These are phyloP conservation scores for Isotomurus palustris DNA, from an alignment of 2,888 invertebrate genomes.

Conservation along the genomic window DNA sequence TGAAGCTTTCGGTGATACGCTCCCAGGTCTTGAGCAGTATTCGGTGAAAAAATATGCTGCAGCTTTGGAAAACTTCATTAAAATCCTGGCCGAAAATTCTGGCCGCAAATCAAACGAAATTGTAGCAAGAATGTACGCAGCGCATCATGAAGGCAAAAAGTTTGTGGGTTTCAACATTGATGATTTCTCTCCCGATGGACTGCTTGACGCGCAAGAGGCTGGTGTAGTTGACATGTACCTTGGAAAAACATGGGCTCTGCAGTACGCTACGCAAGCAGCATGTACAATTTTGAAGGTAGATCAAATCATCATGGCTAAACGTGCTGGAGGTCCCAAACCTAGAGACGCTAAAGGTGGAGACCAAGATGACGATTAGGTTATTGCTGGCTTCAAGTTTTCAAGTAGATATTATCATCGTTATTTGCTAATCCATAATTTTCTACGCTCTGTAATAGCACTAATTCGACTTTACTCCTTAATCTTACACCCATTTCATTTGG, in stretches of 20 bases:
- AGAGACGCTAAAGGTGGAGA: conserved; percentile 57
- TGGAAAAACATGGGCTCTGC: conserved; percentile 87
- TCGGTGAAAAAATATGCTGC: conserved; percentile 88
- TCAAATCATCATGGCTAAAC: conserved; percentile 97
- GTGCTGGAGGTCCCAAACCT: conserved; percentile 91
- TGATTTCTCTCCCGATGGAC: conserved; percentile 60
- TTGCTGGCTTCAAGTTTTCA: not conserved
- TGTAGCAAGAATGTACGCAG: conserved; percentile 81
- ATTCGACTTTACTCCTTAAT: conserved; percentile 4
- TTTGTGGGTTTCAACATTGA: conserved; percentile 84
- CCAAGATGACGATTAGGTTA: conserved; percentile 49
- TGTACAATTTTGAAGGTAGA: conserved; percentile 89
- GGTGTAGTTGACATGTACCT: conserved; percentile 78
- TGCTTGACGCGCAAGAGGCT: conserved; percentile 70
- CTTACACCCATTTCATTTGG: too few species aligned
- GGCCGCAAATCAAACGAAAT: conserved; percentile 84
- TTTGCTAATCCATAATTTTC: not conserved
- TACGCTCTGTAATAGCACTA: conserved; percentile 1
- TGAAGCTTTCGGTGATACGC: conserved; percentile 78
- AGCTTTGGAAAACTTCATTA: conserved; percentile 85
- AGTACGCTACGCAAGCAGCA: conserved; percentile 91
- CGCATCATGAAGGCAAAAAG: conserved; percentile 84
- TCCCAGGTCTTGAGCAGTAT: conserved; percentile 94
- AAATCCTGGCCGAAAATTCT: conserved; percentile 89
- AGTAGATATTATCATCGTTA: not conserved